Conservation (phyloP, 37 sponge, comb jelly and placozoan genomes). For the Halichondria panicea region DNA sequence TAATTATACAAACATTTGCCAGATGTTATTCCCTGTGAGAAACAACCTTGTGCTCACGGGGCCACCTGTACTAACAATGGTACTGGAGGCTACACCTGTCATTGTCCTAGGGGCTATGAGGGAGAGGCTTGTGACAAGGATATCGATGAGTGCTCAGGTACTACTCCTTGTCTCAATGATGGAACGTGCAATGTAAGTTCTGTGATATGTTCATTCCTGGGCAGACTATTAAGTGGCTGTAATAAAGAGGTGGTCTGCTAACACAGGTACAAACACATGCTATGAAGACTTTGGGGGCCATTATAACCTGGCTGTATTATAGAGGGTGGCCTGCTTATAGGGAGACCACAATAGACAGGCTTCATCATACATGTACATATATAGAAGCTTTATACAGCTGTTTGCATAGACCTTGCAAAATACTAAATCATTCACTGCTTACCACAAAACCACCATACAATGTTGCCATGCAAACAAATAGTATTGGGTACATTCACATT, state of each 20-base stretch:
- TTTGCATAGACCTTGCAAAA: no score
- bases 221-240: background rate
- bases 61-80: constrained; percentile 16
- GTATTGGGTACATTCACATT: no score
- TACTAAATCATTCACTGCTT: no score
- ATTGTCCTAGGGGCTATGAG: background rate
- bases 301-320: no score
- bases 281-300: no score
- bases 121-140: background rate
- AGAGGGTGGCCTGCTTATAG: no score
- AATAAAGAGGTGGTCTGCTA: no score
- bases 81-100: background rate
- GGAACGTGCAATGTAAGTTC: constrained; percentile 7
- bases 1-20: background rate
- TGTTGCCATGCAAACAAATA: no score
- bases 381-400: no score
- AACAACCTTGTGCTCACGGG: background rate
- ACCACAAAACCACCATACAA: no score
- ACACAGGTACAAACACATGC: no score
- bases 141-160: background rate
- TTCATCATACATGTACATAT: background rate
- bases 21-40: background rate
- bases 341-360: no score
- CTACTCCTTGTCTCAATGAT: constrained; percentile 19
- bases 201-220: constrained; percentile 3